Evolutionary conservation across 1,140 invertebrate species (phyloP), one percentile per base, ranked within the genome.

Genomic region (Aricia agestis): DNA sequence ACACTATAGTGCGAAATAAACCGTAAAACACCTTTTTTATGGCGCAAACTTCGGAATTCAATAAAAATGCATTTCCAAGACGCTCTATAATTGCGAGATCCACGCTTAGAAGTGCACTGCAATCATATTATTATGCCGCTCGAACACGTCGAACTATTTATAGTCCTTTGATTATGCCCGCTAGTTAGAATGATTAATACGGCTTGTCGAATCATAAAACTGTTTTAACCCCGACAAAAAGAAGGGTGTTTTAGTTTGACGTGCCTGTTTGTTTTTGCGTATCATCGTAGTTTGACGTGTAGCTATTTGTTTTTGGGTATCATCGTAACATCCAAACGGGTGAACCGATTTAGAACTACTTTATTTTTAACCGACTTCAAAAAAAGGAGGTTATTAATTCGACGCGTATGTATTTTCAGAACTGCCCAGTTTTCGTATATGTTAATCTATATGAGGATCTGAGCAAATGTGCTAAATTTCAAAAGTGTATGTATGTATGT

Each of bases 91-190:
- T 89, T 89, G 81, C 78, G 80, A 74, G 79, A 76, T 74, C 78
- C 71, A 80, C 75, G 76, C 72, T 72, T 73, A 72, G 72, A 42
- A 59, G 69, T 66, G 67, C 73, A 74, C 79, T 70, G 80, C 79
- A 89, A 87, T 85, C 82, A 82, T 82, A 77, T 79, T 81, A 87
- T 84, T 84, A 85, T 83, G 77, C 80, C 80, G 84, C 77, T 79
- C 72, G 79, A 71, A 67, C 76, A 76, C 73, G 68, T 70, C 63
- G 19, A 59, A 59, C 68, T 70, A 70, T 70, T 70, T 70, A 70
- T 70, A 63, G 41, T 36, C 59, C 59, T 63, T 63, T 63, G 19
- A 63, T 63, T 19, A 63, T 19, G 17, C 18, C 6, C 10, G 17
- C 59, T 63, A 19, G 59, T 63, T 63, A 59, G 58, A 18, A 69